Percentiles rank a stretch among this genome's conserved stretches.
Evolutionary conservation across 2,113 vertebrate species (phyloP).

Genomic region (Chamaetylas fuelleborni): DNA sequence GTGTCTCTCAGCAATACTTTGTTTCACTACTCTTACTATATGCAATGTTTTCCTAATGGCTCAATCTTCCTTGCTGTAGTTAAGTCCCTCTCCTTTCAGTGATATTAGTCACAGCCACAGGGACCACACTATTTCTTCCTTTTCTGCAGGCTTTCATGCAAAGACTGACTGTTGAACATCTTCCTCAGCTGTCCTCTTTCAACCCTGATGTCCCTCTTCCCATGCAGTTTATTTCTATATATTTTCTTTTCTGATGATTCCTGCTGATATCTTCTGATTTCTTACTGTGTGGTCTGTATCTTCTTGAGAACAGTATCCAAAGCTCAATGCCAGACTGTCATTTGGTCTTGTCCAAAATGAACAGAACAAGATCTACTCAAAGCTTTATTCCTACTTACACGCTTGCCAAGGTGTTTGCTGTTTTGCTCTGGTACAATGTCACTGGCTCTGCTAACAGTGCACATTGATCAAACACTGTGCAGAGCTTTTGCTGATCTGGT

Average conservation of each 20-base stretch:
- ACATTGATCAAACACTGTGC: background rate
- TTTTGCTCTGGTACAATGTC: background rate
- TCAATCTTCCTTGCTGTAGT: background rate
- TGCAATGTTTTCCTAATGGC: background rate
- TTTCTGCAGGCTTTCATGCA: background rate
- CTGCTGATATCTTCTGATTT: background rate
- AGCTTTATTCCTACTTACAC: background rate
- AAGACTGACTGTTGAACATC: background rate
- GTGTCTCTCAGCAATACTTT: background rate
- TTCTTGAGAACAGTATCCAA: background rate
- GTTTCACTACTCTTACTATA: background rate
- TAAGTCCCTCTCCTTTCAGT: background rate
- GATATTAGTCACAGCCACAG: background rate
- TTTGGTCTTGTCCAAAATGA: background rate
- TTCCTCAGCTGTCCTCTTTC: background rate
- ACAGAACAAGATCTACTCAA: background rate
- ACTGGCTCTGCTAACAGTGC: background rate
- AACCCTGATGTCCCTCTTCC: background rate
- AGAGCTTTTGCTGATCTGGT: background rate
- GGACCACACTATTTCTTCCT: background rate
- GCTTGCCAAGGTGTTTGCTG: background rate
- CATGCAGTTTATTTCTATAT: background rate
- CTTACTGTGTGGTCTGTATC: background rate
- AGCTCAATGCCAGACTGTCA: background rate
- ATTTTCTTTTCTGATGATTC: background rate